Evolutionary conservation across 2,113 vertebrate genomes (phyloP).

Genomic region (Platysteira castanea): DNA sequence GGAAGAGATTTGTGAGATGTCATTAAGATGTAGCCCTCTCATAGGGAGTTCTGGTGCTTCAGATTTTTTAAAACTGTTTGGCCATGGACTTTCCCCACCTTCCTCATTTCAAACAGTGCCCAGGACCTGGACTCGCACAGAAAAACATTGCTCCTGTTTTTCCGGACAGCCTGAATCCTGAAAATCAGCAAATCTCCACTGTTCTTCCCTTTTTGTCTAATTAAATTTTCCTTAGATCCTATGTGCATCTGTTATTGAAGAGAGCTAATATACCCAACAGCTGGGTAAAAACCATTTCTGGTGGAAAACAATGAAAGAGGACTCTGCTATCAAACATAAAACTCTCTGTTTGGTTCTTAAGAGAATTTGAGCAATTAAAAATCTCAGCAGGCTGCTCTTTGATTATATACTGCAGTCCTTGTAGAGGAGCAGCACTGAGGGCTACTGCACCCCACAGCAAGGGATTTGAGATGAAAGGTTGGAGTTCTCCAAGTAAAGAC

Average conservation of each 20-base stretch:
- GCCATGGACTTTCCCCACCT: neutral
- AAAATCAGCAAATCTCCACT: neutral
- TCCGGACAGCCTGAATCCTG: neutral
- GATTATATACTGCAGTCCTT: neutral
- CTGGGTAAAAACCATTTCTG: neutral
- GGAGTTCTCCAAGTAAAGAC: neutral
- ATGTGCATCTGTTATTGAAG: neutral
- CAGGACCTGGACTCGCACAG: neutral
- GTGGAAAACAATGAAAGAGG: neutral
- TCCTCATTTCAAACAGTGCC: neutral
- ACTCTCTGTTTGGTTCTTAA: neutral
- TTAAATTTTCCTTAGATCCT: neutral
- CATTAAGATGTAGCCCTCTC: neutral
- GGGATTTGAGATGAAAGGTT: neutral
- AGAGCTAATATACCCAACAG: neutral
- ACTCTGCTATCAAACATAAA: neutral
- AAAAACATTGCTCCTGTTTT: neutral
- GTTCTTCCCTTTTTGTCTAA: neutral
- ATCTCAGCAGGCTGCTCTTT: neutral
- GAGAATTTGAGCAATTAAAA: conserved; percentile 6
- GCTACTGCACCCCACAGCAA: neutral
- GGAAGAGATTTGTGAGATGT: neutral
- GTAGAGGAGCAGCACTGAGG: neutral
- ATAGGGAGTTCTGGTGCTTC: neutral
- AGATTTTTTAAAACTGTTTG: neutral